Base-by-base conservation (phyloP, 2,888 invertebrate genomes). In the Scrobipalpa costella region DNA sequence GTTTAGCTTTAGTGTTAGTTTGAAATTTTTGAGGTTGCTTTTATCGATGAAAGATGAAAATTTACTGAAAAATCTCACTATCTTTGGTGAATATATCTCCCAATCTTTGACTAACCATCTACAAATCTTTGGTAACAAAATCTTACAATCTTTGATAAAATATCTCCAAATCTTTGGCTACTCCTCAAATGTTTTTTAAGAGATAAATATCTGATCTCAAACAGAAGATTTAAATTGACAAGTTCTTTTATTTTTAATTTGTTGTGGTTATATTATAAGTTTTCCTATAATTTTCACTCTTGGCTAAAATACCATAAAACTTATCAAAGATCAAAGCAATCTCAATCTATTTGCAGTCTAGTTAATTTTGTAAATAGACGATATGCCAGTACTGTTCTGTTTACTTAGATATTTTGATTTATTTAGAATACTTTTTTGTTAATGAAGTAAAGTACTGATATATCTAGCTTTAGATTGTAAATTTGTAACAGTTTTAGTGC, bases 381-480 rank as follows among this genome's bases (percentile, higher is more conserved):
- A n/a, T 15, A 44, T 44, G 44, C n/a, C 40, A 40, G 13, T 40
- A 40, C 9, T 11, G 5, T 13, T 40, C 1, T 15, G n/a, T 49
- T 21, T 49, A 7, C 19, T 19, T 49, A 21, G 49, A 1, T 49
- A 19, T 9, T 19, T 21, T 33, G 7, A 27, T 33, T 55, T 21
- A 21, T 33, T 33, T 5, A 33, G 15, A 47, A 17, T 47, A 47
- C 8, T 47, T 47, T 55, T n/a, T 7, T 6, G 1, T 49, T 49
- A 13, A 13, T n/a, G n/a, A n/a, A n/a, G n/a, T n/a, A n/a, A 52
- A 52, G 27, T 55, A 13, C 11, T 55, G 52, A 52, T 52, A 33
- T 15, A 17, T 57, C 57, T 57, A 50, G 13, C 3, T 11, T 21
- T 44, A 44, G 15, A 44, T 44, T 15, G 44, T 44, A 15, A n/a